Evolutionary conservation across 2,888 invertebrate genomes (phyloP).

Genomic region (Petrolisthes manimaculis): DNA sequence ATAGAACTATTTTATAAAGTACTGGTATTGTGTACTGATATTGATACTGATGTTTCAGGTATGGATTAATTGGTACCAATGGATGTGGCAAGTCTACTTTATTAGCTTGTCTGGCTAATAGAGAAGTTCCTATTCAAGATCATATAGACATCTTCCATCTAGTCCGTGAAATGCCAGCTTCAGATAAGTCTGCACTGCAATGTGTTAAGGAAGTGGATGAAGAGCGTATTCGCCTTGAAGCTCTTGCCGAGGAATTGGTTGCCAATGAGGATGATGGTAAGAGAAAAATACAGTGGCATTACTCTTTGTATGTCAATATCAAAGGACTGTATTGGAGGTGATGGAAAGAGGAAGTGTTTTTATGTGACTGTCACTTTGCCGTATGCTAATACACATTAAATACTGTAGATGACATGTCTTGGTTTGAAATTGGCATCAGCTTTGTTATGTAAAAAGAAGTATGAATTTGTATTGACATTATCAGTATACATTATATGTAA

Average conservation of each 20-base stretch:
- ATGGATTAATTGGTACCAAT: slow-evolving; percentile 97
- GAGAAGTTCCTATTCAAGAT: slow-evolving; percentile 94
- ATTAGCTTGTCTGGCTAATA: slow-evolving; percentile 88
- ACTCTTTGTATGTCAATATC: not conserved
- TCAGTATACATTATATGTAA: not conserved
- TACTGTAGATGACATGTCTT: not conserved
- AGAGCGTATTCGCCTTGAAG: slow-evolving; percentile 90
- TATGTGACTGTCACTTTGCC: not conserved
- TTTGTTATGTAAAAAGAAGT: not conserved
- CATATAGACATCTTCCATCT: slow-evolving; percentile 98
- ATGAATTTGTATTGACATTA: not conserved
- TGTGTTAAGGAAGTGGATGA: slow-evolving; percentile 99
- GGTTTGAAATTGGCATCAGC: not conserved
- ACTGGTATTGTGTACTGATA: not conserved
- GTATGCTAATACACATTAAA: not conserved
- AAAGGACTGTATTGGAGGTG: not conserved
- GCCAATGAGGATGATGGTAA: slow-evolving; percentile 78
- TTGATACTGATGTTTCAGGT: slow-evolving; percentile 73
- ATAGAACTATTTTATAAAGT: not conserved
- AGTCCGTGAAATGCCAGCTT: slow-evolving; percentile 97
- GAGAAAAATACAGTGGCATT: not conserved
- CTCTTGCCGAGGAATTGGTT: slow-evolving; percentile 89
- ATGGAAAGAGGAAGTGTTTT: not conserved
- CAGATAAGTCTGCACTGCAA: slow-evolving; percentile 93
- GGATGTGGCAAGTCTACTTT: slow-evolving; percentile 97